Conservation (phyloP, 2,888 invertebrate species). For the Lasioglossum pauxillum region DNA sequence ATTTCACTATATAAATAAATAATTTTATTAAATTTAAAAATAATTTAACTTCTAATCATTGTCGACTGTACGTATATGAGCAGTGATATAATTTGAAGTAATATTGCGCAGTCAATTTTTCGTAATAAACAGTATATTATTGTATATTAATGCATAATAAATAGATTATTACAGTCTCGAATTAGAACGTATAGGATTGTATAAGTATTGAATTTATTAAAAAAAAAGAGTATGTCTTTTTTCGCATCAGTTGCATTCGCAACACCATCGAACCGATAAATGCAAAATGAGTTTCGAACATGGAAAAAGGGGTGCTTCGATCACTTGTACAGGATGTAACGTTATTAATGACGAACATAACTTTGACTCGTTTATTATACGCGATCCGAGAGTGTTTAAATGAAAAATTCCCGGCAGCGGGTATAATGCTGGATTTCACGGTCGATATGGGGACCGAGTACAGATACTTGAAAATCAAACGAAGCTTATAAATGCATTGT, state of each 20-base stretch:
- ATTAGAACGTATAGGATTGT: background rate
- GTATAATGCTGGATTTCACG: background rate
- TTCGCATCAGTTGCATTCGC: background rate
- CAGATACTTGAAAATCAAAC: constrained; percentile 32
- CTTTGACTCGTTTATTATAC: constrained; percentile 31
- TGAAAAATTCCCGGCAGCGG: constrained; percentile 17
- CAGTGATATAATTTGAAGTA: background rate
- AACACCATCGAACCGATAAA: background rate
- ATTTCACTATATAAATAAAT: background rate
- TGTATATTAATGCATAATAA: background rate
- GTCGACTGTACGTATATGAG: background rate
- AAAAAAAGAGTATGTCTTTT: background rate
- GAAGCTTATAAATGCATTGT: constrained; percentile 31
- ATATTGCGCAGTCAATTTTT: background rate
- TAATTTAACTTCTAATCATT: background rate
- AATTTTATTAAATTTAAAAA: background rate
- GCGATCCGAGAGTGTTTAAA: background rate
- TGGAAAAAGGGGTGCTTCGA: background rate
- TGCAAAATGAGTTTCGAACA: background rate
- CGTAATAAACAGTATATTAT: background rate
- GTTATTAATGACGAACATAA: constrained; percentile 22
- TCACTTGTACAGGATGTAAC: constrained; percentile 13
- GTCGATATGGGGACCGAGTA: constrained; percentile 16
- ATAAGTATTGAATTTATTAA: background rate
- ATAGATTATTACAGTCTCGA: background rate